Conservation (phyloP, 2,888 invertebrate genomes). For the Tipula confusa region DNA sequence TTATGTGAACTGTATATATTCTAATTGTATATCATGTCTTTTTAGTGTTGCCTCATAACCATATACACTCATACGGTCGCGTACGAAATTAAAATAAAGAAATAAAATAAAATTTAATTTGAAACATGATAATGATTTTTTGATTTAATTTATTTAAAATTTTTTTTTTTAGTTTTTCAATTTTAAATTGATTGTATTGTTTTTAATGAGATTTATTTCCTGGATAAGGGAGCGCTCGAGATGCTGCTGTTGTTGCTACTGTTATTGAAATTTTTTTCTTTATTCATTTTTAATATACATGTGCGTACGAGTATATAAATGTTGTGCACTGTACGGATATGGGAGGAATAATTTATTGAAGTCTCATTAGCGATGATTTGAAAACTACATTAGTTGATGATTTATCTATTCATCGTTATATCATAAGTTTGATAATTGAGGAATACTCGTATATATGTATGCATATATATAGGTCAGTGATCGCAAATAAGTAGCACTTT, state of each 20-base stretch:
- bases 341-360: not conserved
- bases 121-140: constrained; percentile 1
- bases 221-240: not conserved
- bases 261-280: not conserved
- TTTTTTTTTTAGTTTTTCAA: not conserved
- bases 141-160: not conserved
- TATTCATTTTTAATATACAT: not conserved
- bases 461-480: too few relatives aligned
- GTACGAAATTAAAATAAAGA: constrained; percentile 3
- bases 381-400: not conserved
- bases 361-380: not conserved
- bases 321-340: not conserved
- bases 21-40: not conserved
- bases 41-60: not conserved
- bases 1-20: not conserved
- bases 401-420: not conserved
- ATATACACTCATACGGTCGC: not conserved
- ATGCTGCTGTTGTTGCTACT: not conserved
- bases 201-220: constrained; percentile 12
- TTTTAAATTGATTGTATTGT: not conserved
- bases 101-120: not conserved
- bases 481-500: too few relatives aligned
- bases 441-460: too few relatives aligned
- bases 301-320: not conserved
- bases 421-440: too few relatives aligned